Evolutionary conservation across 2,797 vertebrate genomes (phyloP).

Genomic region (Pristis pectinata): DNA sequence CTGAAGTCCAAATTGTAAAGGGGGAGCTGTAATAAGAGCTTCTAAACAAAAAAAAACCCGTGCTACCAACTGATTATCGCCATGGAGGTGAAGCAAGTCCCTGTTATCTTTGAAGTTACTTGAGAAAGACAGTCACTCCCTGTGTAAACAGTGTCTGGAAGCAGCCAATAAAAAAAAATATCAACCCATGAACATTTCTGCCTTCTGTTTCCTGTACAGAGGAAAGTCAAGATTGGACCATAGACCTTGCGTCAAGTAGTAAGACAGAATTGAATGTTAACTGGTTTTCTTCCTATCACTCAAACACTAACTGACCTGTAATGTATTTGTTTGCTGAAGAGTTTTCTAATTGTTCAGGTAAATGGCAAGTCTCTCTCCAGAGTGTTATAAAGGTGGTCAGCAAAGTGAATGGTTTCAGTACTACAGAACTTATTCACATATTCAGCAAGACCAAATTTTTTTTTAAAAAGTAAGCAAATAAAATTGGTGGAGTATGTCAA

Average conservation of each 20-base stretch:
- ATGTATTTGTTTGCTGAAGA: not conserved
- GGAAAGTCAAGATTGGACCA: too few species aligned
- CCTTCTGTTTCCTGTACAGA: too few species aligned
- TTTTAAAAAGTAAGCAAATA: not conserved
- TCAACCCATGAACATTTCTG: not conserved
- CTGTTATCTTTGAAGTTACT: not conserved
- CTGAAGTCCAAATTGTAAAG: too few species aligned
- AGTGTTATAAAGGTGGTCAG: not conserved
- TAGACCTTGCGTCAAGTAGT: not conserved
- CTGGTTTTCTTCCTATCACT: not conserved
- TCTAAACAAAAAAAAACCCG: not conserved
- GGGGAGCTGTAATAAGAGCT: too few species aligned
- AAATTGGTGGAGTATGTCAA: not conserved
- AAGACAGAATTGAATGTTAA: not conserved
- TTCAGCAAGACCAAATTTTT: not conserved
- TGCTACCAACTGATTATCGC: not conserved
- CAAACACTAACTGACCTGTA: not conserved
- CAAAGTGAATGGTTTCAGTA: not conserved
- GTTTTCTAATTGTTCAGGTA: not conserved
- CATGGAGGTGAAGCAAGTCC: not conserved
- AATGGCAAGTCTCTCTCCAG: not conserved
- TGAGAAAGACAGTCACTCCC: not conserved
- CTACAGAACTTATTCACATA: not conserved
- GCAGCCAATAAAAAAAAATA: not conserved
- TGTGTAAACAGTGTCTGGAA: not conserved